phyloP scores from a whole-genome alignment of 1,140 invertebrate genomes.

The Trichogramma pretiosum region DNA sequence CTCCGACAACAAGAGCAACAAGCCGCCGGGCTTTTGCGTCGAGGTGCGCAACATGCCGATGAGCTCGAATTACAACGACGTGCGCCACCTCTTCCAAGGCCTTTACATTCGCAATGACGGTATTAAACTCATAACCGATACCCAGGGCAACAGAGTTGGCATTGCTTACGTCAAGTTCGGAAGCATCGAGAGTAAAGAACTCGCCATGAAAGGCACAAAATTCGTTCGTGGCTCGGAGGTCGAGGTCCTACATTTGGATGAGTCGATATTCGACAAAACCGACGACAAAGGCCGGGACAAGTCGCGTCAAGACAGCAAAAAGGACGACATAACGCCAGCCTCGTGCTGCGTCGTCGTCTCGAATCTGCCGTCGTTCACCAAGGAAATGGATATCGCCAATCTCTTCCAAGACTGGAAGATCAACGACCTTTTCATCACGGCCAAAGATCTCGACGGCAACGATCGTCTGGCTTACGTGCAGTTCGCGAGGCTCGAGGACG shows the following conservation, averaged over 20 bases:
- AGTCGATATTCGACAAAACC: slow-evolving; percentile 56
- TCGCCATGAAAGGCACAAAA: slow-evolving; percentile 51
- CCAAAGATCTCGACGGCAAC: slow-evolving; percentile 49
- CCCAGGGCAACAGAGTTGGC: slow-evolving; percentile 67
- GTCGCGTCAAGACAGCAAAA: slow-evolving; percentile 30
- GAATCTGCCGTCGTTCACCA: slow-evolving; percentile 64
- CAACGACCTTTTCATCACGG: slow-evolving; percentile 56
- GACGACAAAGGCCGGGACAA: slow-evolving; percentile 51
- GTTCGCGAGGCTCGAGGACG: slow-evolving; percentile 62
- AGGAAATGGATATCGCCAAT: slow-evolving; percentile 68
- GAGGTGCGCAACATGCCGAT: slow-evolving; percentile 60
- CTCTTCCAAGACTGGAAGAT: slow-evolving; percentile 65
- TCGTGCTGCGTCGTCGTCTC: slow-evolving; percentile 56
- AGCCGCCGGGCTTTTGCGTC: slow-evolving; percentile 49
- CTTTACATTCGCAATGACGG: slow-evolving; percentile 72
- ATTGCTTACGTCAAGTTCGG: slow-evolving; percentile 72
- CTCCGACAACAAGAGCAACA: slow-evolving; percentile 19
- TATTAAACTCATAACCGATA: slow-evolving; percentile 76
- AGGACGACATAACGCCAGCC: slow-evolving; percentile 21
- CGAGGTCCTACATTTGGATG: slow-evolving; percentile 52
- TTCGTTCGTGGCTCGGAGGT: slow-evolving; percentile 51
- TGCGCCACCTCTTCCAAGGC: slow-evolving; percentile 71
- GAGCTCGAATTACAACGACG: slow-evolving; percentile 64
- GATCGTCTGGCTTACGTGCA: slow-evolving; percentile 62
- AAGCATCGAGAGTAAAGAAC: slow-evolving; percentile 55